phyloP scores from a whole-genome alignment of 2,797 vertebrate species.

The Brachyrhaphis roseni region DNA sequence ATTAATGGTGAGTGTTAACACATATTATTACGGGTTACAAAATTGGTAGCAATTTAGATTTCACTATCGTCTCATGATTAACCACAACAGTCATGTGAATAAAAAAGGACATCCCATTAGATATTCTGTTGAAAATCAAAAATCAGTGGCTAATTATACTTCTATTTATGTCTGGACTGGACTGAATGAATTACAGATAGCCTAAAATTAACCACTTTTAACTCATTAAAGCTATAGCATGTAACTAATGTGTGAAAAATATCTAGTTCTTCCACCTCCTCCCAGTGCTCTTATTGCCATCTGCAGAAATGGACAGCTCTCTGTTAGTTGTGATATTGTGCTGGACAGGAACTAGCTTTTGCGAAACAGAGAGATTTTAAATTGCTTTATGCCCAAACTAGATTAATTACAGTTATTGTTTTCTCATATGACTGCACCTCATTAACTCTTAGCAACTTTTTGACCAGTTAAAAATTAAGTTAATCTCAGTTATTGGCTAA shows the following conservation, averaged over 20 bases:
- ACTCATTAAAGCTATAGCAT: background rate
- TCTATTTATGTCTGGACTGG: background rate
- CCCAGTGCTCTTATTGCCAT: too few species aligned
- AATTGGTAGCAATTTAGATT: background rate
- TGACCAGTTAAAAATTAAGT: background rate
- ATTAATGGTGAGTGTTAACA: conserved; percentile 20
- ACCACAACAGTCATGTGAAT: background rate
- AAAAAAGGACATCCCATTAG: background rate
- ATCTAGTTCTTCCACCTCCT: too few species aligned
- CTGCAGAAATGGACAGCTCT: too few species aligned
- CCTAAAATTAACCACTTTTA: background rate
- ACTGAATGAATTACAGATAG: background rate
- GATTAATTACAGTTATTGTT: background rate
- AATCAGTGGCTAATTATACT: background rate
- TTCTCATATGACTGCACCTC: background rate
- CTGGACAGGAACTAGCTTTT: too few species aligned
- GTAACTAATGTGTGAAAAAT: too few species aligned
- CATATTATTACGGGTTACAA: background rate
- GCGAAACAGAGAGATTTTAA: background rate
- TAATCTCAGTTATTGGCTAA: background rate
- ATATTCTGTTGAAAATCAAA: background rate
- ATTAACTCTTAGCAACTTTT: background rate
- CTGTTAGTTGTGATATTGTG: too few species aligned
- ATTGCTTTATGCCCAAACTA: background rate
- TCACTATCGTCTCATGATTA: background rate